Percentiles rank a stretch among this genome's conserved stretches.
phyloP scores from a whole-genome alignment of 2,797 vertebrate genomes.

The Margarornis squamiger region DNA sequence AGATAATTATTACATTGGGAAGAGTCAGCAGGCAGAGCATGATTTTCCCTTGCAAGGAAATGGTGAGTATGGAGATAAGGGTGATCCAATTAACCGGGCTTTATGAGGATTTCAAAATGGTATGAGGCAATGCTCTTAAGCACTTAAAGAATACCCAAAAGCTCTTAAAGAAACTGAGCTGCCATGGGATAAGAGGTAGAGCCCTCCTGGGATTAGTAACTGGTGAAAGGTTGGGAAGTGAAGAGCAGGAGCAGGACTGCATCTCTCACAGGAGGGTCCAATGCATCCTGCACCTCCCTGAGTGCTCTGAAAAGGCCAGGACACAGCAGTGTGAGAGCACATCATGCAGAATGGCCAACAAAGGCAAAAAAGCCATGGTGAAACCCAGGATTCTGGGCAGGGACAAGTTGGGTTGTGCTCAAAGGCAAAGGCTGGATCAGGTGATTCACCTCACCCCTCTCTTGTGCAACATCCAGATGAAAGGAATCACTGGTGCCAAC shows the following conservation, averaged over 20 bases:
- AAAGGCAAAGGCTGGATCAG: neutral
- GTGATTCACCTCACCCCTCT: neutral
- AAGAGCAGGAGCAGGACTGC: neutral
- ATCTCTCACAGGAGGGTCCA: neutral
- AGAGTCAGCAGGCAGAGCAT: neutral
- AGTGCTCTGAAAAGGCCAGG: neutral
- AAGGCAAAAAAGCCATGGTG: neutral
- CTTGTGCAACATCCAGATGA: neutral
- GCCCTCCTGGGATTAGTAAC: neutral
- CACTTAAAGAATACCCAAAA: constrained; percentile 29
- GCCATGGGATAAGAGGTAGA: neutral
- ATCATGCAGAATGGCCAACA: neutral
- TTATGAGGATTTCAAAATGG: constrained; percentile 9
- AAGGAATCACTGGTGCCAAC: neutral
- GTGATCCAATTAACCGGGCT: constrained; percentile 43
- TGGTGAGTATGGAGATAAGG: neutral
- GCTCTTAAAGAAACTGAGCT: constrained; percentile 38
- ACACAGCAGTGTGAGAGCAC: neutral
- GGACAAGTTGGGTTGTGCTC: neutral
- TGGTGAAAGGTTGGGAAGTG: neutral
- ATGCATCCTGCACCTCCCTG: neutral
- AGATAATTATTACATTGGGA: neutral
- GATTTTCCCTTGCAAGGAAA: constrained; percentile 6
- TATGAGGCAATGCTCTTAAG: constrained; percentile 34
- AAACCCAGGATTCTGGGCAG: neutral